Conservation (phyloP, 1,140 invertebrate species). For the Diabrotica undecimpunctata region DNA sequence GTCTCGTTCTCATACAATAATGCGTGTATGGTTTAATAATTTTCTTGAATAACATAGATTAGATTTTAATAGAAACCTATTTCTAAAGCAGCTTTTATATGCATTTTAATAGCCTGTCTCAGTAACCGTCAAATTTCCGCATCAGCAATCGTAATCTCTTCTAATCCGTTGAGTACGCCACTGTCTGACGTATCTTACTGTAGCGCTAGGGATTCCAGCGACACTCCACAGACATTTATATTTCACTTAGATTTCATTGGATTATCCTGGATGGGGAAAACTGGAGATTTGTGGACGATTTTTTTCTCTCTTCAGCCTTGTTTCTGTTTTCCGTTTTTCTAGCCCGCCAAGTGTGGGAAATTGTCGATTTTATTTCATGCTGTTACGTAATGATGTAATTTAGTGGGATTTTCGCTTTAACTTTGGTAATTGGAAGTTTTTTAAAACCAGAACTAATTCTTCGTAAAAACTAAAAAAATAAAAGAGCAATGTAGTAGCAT, state of each 20-base stretch:
- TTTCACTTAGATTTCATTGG: slow-evolving; percentile 28
- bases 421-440: too few relatives aligned
- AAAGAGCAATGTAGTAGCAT: neutral
- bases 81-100: too few relatives aligned
- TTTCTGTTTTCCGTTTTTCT: slow-evolving; percentile 16
- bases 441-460: neutral
- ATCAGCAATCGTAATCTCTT: too few relatives aligned
- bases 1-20: too few relatives aligned
- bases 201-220: slow-evolving; percentile 13
- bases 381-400: neutral
- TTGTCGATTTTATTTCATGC: slow-evolving; percentile 5
- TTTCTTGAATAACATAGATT: too few relatives aligned
- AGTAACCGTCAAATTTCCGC: too few relatives aligned
- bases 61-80: too few relatives aligned
- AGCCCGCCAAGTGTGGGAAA: slow-evolving; percentile 17
- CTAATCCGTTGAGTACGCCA: neutral
- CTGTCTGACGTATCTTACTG: slow-evolving; percentile 10
- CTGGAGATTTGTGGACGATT: slow-evolving; percentile 27
- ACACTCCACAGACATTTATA: slow-evolving; percentile 25
- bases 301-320: slow-evolving; percentile 11
- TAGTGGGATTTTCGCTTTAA: neutral
- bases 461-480: neutral
- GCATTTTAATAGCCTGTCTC: too few relatives aligned
- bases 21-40: too few relatives aligned
- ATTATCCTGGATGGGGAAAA: slow-evolving; percentile 22